These are phyloP conservation scores for Gadus chalcogrammus DNA, from an alignment of 2,113 vertebrate genomes.

Conservation along the genomic window DNA sequence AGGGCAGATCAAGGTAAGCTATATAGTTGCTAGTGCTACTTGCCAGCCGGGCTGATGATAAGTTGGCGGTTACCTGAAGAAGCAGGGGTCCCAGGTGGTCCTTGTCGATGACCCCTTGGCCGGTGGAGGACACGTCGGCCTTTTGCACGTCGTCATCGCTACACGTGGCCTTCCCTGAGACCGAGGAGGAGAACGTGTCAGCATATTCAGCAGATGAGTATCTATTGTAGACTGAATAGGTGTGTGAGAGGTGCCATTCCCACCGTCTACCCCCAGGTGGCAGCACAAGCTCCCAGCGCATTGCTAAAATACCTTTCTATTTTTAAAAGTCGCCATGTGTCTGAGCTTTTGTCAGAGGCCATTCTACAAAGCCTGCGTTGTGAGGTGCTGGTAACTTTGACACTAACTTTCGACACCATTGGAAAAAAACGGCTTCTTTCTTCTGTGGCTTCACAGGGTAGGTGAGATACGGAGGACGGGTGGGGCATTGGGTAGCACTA, in stretches of 20 bases:
- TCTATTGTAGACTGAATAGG: not conserved
- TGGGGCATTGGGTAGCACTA: not conserved
- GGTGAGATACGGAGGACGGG: not conserved
- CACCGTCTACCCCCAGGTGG: conserved; percentile 61
- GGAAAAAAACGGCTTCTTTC: not conserved
- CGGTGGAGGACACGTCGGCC: conserved; percentile 96
- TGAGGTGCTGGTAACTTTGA: conserved; percentile 24
- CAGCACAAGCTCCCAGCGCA: conserved; percentile 40
- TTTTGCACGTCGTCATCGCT: conserved; percentile 97
- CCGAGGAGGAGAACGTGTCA: conserved; percentile 35
- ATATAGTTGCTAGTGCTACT: no score
- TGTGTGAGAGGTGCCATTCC: no score
- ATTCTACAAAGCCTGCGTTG: conserved; percentile 36
- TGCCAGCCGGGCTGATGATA: no score
- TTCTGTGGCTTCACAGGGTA: not conserved
- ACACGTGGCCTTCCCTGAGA: conserved; percentile 85
- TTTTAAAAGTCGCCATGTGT: conserved; percentile 61
- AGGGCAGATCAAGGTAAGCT: no score
- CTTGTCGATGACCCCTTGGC: conserved; percentile 97
- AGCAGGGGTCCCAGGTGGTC: conserved; percentile 95
- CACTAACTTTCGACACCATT: not conserved
- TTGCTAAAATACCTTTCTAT: conserved; percentile 62
- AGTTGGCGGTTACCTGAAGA: conserved; percentile 78
- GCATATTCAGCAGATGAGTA: not conserved
- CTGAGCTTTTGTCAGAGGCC: conserved; percentile 58